Evolutionary conservation across 2,113 vertebrate genomes (phyloP).

Genomic region (Scomber colias): DNA sequence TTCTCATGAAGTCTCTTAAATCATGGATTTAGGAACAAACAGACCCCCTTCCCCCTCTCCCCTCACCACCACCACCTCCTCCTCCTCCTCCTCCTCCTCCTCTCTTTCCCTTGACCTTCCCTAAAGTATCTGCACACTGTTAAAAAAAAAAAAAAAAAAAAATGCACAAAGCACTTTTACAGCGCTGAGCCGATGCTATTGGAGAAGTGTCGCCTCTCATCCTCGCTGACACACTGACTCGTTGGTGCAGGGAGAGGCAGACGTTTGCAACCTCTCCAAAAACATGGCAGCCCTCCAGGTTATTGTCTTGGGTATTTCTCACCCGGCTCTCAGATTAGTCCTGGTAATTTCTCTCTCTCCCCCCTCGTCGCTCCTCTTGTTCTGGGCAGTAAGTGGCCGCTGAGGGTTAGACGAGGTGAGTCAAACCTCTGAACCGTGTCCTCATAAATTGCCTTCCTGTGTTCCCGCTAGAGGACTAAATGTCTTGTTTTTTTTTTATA

Average conservation of each 20-base stretch:
- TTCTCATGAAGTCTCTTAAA: neutral
- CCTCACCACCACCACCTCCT: no score
- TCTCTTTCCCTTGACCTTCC: conserved; percentile 26
- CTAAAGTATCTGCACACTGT: conserved; percentile 24
- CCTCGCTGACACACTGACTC: conserved; percentile 41
- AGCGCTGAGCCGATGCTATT: conserved; percentile 63
- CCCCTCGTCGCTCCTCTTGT: neutral
- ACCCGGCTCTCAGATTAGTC: conserved; percentile 16
- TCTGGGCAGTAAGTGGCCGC: conserved; percentile 2
- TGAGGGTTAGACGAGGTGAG: conserved; percentile 1
- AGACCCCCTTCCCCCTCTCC: no score
- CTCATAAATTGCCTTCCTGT: conserved; percentile 1
- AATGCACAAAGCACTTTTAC: conserved; percentile 28
- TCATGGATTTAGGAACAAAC: neutral
- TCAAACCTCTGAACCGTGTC: neutral
- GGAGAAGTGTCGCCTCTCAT: conserved; percentile 44
- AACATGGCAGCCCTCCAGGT: conserved; percentile 31
- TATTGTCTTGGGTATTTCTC: conserved; percentile 26
- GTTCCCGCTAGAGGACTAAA: neutral
- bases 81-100: no score
- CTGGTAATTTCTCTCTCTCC: conserved; percentile 14
- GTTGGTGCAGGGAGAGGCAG: conserved; percentile 30
- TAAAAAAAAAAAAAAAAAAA: neutral
- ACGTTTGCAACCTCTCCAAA: neutral
- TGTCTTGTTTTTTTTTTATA: conserved; percentile 5